A percentile compares a stretch with the other conserved stretches of the same genome.
These are phyloP conservation scores for Cheirogaleus major DNA, from an alignment of 2,797 vertebrate species.

Conservation along the genomic window DNA sequence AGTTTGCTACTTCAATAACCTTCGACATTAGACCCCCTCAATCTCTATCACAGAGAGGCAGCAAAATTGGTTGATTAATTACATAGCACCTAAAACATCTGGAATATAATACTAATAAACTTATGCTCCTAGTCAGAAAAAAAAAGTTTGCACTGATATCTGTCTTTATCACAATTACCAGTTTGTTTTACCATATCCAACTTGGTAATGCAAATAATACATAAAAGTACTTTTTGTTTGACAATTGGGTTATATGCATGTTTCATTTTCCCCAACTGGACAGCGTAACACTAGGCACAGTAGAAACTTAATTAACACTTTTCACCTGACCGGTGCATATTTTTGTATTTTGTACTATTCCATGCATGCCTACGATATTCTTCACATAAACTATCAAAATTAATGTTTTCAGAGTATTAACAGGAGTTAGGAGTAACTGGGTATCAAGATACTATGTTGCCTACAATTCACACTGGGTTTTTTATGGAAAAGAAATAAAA, in stretches of 20 bases:
- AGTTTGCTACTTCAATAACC: not conserved
- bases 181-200: conserved; percentile 25
- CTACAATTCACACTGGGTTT: not conserved
- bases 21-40: conserved; percentile 27
- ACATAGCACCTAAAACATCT: not conserved
- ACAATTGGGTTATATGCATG: not conserved
- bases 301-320: not conserved
- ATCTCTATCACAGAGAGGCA: not conserved
- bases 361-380: not conserved
- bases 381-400: conserved; percentile 40
- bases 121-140: not conserved
- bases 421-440: not conserved
- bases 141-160: not conserved
- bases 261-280: conserved; percentile 46
- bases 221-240: not conserved
- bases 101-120: not conserved
- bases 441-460: not conserved
- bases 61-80: conserved; percentile 19
- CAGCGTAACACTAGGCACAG: not conserved
- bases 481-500: not conserved
- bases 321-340: not conserved
- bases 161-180: not conserved
- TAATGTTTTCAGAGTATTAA: conserved; percentile 27
- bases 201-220: not conserved
- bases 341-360: not conserved